phyloP scores from a whole-genome alignment of 2,113 vertebrate genomes.

The Ariopsis seemanni region DNA sequence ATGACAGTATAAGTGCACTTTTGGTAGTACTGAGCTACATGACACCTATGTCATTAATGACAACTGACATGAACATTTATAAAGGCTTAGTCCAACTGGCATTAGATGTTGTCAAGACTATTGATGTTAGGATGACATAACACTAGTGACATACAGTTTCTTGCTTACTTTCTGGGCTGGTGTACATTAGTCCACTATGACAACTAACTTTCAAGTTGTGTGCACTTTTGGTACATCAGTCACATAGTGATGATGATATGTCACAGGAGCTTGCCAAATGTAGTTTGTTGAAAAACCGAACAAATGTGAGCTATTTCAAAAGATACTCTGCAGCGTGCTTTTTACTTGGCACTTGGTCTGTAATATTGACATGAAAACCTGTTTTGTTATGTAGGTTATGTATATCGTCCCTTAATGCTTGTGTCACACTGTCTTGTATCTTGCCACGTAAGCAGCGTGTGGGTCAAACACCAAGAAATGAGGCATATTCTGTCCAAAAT shows the following conservation, averaged over 20 bases:
- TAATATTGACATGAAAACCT: background rate
- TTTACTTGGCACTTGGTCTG: background rate
- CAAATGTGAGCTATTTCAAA: background rate
- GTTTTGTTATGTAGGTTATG: background rate
- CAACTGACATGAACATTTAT: constrained; percentile 7
- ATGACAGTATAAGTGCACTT: background rate
- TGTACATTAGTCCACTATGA: constrained; percentile 10
- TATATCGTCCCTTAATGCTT: background rate
- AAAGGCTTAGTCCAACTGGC: constrained; percentile 6
- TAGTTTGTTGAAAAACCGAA: background rate
- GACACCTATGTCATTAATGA: constrained; percentile 4
- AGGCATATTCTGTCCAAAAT: too few relatives aligned
- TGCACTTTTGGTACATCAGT: constrained; percentile 1
- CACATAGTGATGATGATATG: constrained; percentile 4
- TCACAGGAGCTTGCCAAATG: constrained; percentile 1
- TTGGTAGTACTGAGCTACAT: background rate
- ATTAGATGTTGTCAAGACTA: constrained; percentile 13
- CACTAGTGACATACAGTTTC: constrained; percentile 9
- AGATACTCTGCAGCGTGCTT: background rate
- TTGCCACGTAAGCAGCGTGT: too few relatives aligned
- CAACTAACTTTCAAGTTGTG: constrained; percentile 4
- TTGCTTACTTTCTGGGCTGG: constrained; percentile 9
- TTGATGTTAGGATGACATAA: constrained; percentile 10
- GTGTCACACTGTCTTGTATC: too few relatives aligned
- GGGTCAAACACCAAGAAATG: too few relatives aligned